Evolutionary conservation across 2,797 vertebrate species (phyloP).

Genomic region (Cynodonichthys magdalenae): DNA sequence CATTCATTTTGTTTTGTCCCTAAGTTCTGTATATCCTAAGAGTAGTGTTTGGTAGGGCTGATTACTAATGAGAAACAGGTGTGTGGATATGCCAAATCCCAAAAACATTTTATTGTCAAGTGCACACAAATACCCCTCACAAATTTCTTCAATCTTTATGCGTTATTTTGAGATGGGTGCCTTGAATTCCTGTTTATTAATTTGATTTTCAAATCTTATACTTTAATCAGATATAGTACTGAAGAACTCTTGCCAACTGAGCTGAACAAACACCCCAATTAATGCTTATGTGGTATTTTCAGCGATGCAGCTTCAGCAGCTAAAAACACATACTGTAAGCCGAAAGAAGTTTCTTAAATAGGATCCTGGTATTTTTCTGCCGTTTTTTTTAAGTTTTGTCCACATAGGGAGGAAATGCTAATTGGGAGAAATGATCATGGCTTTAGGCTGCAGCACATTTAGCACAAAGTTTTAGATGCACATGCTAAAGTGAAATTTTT

Average conservation of each 20-base stretch:
- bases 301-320: slow-evolving; percentile 47
- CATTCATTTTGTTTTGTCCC: too few species aligned
- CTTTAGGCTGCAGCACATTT: slow-evolving; percentile 15
- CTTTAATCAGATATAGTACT: slow-evolving; percentile 39
- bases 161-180: background rate
- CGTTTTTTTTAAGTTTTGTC: slow-evolving; percentile 1
- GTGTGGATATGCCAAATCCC: too few species aligned
- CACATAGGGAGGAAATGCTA: background rate
- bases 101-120: too few species aligned
- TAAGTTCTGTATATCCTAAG: too few species aligned
- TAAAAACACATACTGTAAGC: slow-evolving; percentile 22
- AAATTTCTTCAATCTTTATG: too few species aligned
- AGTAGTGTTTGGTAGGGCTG: too few species aligned
- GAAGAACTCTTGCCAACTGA: slow-evolving; percentile 39
- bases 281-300: slow-evolving; percentile 50
- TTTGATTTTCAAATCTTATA: background rate
- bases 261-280: slow-evolving; percentile 21
- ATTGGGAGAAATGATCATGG: background rate
- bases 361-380: slow-evolving; percentile 24
- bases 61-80: too few species aligned
- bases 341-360: slow-evolving; percentile 18
- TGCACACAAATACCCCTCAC: too few species aligned
- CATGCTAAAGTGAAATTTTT: background rate
- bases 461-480: background rate
- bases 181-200: background rate